Base-by-base conservation (phyloP, 2,888 invertebrate species). In the Candidula unifasciata region DNA sequence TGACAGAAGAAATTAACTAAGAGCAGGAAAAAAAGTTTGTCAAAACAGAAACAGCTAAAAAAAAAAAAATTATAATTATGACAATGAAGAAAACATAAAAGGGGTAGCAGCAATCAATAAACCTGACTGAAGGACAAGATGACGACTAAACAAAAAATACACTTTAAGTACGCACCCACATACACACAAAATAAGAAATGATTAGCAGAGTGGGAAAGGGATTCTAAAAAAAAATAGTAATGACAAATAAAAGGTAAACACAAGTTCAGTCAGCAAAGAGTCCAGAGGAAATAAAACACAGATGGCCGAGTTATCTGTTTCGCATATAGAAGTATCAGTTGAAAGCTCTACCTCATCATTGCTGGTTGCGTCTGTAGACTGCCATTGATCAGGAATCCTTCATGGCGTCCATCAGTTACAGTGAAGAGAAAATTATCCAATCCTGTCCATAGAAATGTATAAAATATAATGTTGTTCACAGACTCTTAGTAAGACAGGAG, bases 381-480 rank as follows among this genome's bases (percentile, higher is more conserved):
- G 27, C 91, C 92, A 86, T 93, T 92, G 73, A 93, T 88, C 13
- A 92, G 89, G 82, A 91, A 93, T 5, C 92, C 92, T 16, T 89
- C 88, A 84, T 92, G 91, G 68, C 91, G 90, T 18, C 91, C 91
- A 86, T 93, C 93, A 24, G 89, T 89, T 24, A 93, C 83, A 30
- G 89, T 89, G 86, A 93, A 93, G 3, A 91, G 86, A 82, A 93
- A 93, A 81, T 91, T 91, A 81, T 93, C 92, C 3, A 91, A 87
- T 10, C 92, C 91, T 35, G 91, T 6, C 8, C 10, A 52, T 1
- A 30, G 6, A 57, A 60, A n/a, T 60, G 10, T 24, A 60, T 60
- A 3, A 21, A 60, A 24, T 24, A 3, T 60, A 44, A 44, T 44
- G 2, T 1, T 44, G 44, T 44, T 10, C 44, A 44, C 2, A 13